Evolutionary conservation across 2,888 invertebrate genomes (phyloP).

Genomic region (Sesamia inferens): DNA sequence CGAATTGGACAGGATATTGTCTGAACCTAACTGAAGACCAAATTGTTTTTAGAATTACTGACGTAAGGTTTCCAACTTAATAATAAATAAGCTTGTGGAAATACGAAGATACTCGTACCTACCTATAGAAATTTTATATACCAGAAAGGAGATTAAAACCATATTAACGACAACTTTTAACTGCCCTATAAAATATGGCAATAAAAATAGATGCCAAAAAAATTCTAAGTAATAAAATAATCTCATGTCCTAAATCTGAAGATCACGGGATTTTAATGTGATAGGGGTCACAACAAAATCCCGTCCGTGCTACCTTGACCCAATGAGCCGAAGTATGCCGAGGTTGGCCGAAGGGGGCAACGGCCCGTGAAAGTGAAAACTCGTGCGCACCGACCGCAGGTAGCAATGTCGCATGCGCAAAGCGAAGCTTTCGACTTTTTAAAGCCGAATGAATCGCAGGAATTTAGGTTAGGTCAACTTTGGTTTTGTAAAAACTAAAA

Average conservation of each 20-base stretch:
- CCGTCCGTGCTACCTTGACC: conserved; percentile 75
- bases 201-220: conserved; percentile 10
- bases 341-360: conserved; percentile 75
- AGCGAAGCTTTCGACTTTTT: conserved; percentile 70
- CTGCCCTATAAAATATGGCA: conserved; percentile 14
- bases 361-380: conserved; percentile 84
- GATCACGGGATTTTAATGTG: conserved; percentile 24
- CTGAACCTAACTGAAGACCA: conserved; percentile 6
- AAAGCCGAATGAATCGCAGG: conserved; percentile 46
- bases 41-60: conserved; percentile 8
- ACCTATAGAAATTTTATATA: background rate
- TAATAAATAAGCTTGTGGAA: background rate
- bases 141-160: conserved; percentile 19
- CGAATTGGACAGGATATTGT: conserved; percentile 48
- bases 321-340: conserved; percentile 74
- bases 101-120: background rate
- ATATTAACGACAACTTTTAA: conserved; percentile 9
- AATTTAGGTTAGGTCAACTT: conserved; percentile 64
- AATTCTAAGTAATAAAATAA: conserved; percentile 25
- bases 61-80: background rate
- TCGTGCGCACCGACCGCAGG: conserved; percentile 69
- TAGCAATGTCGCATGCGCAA: conserved; percentile 54
- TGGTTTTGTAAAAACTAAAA: conserved; percentile 4
- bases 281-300: conserved; percentile 46
- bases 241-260: conserved; percentile 43